Conservation (phyloP, 2,797 vertebrate species). For the Loris lydekkerianus region DNA sequence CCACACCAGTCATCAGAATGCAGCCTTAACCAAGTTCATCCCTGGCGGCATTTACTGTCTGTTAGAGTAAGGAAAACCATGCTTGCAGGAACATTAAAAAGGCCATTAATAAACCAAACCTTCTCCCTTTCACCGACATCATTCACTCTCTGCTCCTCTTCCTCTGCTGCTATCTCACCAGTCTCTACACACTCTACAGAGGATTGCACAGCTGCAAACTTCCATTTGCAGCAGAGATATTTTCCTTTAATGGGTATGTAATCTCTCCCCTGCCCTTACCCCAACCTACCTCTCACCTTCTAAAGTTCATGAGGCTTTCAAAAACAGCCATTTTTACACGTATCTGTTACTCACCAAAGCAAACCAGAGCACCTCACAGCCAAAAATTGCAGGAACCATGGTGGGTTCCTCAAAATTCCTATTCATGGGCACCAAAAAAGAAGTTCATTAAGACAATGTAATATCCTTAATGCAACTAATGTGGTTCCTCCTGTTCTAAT, state of each 20-base stretch:
- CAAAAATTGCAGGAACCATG: slow-evolving; percentile 54
- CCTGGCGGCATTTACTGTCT: neutral
- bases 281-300: neutral
- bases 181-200: neutral
- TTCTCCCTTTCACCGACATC: neutral
- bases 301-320: neutral
- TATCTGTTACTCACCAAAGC: slow-evolving; percentile 47
- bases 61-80: neutral
- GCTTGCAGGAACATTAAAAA: neutral
- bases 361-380: neutral
- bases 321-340: slow-evolving; percentile 65
- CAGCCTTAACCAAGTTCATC: neutral
- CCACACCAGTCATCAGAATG: neutral
- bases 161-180: neutral
- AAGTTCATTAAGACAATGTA: slow-evolving; percentile 84
- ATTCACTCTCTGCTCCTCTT: neutral
- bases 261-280: neutral
- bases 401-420: slow-evolving; percentile 70
- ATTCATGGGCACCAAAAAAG: slow-evolving; percentile 70
- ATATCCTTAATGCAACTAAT: slow-evolving; percentile 84
- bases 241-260: neutral
- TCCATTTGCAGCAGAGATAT: neutral
- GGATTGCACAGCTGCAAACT: neutral
- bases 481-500: slow-evolving; percentile 82
- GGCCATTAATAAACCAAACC: neutral